These are phyloP conservation scores for Drosophila pallidifrons DNA, from an alignment of 1,140 invertebrate genomes.

Conservation along the genomic window DNA sequence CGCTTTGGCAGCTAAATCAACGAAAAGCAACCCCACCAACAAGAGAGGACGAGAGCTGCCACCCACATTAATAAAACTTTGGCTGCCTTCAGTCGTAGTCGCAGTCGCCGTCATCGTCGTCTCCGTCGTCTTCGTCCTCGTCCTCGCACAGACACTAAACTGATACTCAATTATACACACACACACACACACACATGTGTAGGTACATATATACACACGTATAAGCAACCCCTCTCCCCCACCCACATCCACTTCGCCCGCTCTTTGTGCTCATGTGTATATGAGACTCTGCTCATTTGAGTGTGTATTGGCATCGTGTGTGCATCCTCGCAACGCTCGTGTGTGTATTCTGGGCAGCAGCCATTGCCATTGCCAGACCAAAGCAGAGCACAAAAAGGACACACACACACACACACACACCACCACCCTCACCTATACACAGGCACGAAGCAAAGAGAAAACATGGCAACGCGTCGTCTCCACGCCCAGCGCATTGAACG, in stretches of 20 bases:
- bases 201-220: conserved; percentile 5
- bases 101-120: conserved; percentile 12
- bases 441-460: neutral
- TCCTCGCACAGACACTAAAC: conserved; percentile 71
- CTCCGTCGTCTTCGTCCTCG: conserved; percentile 15
- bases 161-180: conserved; percentile 80
- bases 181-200: conserved; percentile 24
- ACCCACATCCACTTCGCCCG: neutral
- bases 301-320: conserved; percentile 43
- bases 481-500: conserved; percentile 8
- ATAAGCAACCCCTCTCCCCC: neutral
- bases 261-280: conserved; percentile 15
- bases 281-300: conserved; percentile 28
- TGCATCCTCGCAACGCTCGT: conserved; percentile 36
- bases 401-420: conserved; percentile 34
- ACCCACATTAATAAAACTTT: conserved; percentile 81
- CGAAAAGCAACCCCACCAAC: conserved; percentile 51
- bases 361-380: conserved; percentile 73
- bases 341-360: conserved; percentile 64
- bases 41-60: conserved; percentile 6
- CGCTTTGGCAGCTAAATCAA: conserved; percentile 65
- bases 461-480: conserved; percentile 13
- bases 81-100: conserved; percentile 66
- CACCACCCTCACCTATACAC: conserved; percentile 24
- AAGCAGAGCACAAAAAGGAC: conserved; percentile 44